Evolutionary conservation across 2,888 invertebrate species (phyloP).

Genomic region (Chloromyia formosa): DNA sequence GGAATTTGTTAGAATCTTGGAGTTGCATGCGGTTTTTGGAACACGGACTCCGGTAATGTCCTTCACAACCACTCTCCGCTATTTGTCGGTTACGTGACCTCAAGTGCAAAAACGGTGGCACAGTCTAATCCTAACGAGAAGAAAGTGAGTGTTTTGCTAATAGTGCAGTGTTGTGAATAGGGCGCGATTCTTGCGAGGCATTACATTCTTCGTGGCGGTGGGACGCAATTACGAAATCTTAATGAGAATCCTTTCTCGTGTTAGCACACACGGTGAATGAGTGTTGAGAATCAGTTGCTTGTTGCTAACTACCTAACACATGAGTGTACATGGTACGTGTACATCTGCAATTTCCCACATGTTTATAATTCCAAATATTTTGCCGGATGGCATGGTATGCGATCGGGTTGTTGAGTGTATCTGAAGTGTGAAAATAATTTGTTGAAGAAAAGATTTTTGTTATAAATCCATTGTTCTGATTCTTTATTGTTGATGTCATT

Average conservation of each 20-base stretch:
- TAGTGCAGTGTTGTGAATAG: slow-evolving; percentile 14
- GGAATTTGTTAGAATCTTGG: neutral
- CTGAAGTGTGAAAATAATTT: slow-evolving; percentile 15
- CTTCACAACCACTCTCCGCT: neutral
- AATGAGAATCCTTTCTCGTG: slow-evolving; percentile 2
- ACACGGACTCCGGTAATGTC: neutral
- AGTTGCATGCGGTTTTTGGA: no score
- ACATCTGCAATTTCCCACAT: no score
- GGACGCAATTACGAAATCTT: slow-evolving; percentile 17
- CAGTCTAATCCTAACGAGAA: neutral
- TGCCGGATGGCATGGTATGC: no score
- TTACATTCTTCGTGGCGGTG: neutral
- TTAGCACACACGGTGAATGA: slow-evolving; percentile 11
- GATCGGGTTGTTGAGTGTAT: neutral
- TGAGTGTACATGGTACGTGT: no score
- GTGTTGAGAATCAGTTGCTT: neutral
- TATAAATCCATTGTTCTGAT: no score
- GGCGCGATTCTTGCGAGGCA: neutral
- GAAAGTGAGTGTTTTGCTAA: no score
- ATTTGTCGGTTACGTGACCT: slow-evolving; percentile 15
- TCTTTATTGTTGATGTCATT: no score
- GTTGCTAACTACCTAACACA: no score
- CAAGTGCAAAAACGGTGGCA: slow-evolving; percentile 12
- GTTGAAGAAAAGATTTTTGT: no score
- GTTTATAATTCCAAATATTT: no score